Base-by-base conservation (phyloP, 2,888 invertebrate species). In the Margaritifera margaritifera region DNA sequence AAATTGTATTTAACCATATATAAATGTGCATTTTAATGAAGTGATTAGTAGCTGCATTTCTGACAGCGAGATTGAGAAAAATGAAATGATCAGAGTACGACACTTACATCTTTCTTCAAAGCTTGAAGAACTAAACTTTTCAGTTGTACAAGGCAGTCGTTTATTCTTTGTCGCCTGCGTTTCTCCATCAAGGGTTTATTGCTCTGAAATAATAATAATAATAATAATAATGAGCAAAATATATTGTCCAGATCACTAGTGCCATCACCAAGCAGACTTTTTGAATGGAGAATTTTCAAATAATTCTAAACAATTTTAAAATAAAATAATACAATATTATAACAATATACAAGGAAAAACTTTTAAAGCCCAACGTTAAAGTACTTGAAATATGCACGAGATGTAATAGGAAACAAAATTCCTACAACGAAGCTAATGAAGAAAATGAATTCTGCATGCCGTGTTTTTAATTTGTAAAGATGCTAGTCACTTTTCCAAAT, bases 121-220 rank as follows among this genome's bases (percentile, higher is more conserved):
- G 87, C 87, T 68, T 88, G 86, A 31, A 88, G 80, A 15, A 89
- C 86, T 56, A 88, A 77, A 25, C 82, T 72, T 68, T 89, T 89
- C 42, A 89, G 82, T 61, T 88, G 86, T 18, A 82, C 75, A n/a
- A 89, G 81, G 70, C 88, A 87, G 50, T 84, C 84, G 69, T 89
- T 89, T 64, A 89, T 89, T 53, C 89, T 69, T 18, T 85, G 85
- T 58, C 89, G 71, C 55, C 89, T 61, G 51, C 86, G 73, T 69
- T 87, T 87, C 69, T 89, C 89, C 89, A 89, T 88, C 66, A 88
- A 67, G 2, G 87, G 87, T 65, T 89, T 89, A 72, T 88, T 88
- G 51, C 80, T 85, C 89, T 89, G 83, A 0, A 78, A 81, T 65
- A 57, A 42, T 66, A 18, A 57, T 8, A 65, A 54, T 25, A 54